These are phyloP conservation scores for Smittia sp. DNA, from an alignment of 2,888 invertebrate genomes.

Conservation along the genomic window DNA sequence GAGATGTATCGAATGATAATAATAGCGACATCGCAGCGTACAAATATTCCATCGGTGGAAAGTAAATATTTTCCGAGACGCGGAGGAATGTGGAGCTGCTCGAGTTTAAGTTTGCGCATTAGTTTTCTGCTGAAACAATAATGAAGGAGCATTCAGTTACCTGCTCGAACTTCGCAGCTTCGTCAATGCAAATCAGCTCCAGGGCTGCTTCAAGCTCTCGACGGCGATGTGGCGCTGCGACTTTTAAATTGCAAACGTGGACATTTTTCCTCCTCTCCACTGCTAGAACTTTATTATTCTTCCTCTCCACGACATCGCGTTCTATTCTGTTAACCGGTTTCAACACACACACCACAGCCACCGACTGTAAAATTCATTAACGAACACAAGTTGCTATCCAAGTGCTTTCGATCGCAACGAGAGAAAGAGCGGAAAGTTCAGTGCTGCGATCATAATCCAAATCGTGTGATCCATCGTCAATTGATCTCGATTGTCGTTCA, in stretches of 20 bases:
- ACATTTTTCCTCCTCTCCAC: conserved; percentile 24
- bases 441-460: neutral
- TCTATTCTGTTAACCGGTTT: conserved; percentile 37
- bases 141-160: too few species aligned
- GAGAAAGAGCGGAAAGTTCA: neutral
- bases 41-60: too few species aligned
- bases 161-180: too few species aligned
- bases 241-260: conserved; percentile 38
- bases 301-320: conserved; percentile 7
- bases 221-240: neutral
- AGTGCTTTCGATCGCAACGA: neutral
- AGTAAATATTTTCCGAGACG: too few species aligned
- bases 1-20: too few species aligned
- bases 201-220: too few species aligned
- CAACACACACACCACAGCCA: conserved; percentile 25
- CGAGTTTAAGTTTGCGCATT: neutral
- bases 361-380: neutral
- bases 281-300: conserved; percentile 36
- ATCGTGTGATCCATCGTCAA: neutral
- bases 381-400: neutral
- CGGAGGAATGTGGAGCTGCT: too few species aligned
- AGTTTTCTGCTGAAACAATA: neutral
- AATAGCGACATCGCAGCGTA: too few species aligned
- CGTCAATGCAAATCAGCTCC: too few species aligned
- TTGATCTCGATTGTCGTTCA: too few species aligned